Evolutionary conservation across 30 jellyfish, hydroid and myxozoan species (phyloP).

Genomic region (Pelagia noctiluca): DNA sequence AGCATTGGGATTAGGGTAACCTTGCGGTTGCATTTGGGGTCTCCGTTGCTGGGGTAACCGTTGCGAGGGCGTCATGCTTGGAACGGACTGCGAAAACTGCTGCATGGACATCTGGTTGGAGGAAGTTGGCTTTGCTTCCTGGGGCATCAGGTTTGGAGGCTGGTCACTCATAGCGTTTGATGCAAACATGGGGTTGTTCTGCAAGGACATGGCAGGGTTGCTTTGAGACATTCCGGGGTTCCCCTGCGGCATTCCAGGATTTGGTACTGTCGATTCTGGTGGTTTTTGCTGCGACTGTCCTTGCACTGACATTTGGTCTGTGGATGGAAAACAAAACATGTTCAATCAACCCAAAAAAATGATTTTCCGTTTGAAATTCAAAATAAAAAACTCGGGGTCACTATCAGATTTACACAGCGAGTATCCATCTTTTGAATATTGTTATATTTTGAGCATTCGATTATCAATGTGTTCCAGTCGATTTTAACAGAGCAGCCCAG

Average conservation of each 20-base stretch:
- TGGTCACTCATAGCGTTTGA: constrained; percentile 51
- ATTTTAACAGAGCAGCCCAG: too few relatives aligned
- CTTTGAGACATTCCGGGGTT: constrained; percentile 23
- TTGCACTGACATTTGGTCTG: constrained; percentile 40
- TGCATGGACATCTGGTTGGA: constrained; percentile 38
- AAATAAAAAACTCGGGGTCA: not conserved
- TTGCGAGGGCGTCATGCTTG: constrained; percentile 59
- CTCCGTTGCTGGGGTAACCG: constrained; percentile 74
- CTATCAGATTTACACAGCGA: not conserved
- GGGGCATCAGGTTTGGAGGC: constrained; percentile 65
- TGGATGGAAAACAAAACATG: not conserved
- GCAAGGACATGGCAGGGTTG: not conserved
- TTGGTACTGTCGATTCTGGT: constrained; percentile 73
- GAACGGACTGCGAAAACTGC: constrained; percentile 46
- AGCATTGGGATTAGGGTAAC: constrained; percentile 61
- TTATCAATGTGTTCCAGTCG: too few relatives aligned
- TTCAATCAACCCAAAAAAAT: not conserved
- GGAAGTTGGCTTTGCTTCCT: constrained; percentile 47
- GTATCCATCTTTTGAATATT: not conserved
- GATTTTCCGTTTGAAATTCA: too few relatives aligned
- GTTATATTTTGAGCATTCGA: too few relatives aligned
- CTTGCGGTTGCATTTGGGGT: constrained; percentile 79
- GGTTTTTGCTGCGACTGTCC: constrained; percentile 52
- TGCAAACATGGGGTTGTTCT: constrained; percentile 50
- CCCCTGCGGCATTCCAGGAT: constrained; percentile 51